Evolutionary conservation across 2,888 invertebrate species (phyloP), one percentile per base, ranked within the genome.

Genomic region (Helleia helle): DNA sequence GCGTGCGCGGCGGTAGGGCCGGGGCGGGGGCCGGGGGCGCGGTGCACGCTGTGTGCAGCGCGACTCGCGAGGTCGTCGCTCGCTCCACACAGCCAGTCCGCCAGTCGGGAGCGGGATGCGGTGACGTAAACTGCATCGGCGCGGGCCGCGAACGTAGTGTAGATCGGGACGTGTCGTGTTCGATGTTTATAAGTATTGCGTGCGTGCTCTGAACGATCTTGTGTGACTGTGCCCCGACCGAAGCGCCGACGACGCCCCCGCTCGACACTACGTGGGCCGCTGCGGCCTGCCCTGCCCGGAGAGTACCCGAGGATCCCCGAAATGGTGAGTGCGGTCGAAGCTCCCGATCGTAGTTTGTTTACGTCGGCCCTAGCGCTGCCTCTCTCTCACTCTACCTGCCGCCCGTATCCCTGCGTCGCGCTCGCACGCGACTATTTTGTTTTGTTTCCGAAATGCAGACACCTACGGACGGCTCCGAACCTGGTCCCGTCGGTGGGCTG

Each of bases 41-140:
- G 74, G 69, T 79, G 77, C 79, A 77, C 76, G 76, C 70, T 79
- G n/a, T n/a, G n/a, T n/a, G 83, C 80, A 79, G 75, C 79, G 75
- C 79, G n/a, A n/a, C n/a, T n/a, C n/a, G n/a, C n/a, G 80, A 80
- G 81, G 80, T 80, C 81, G 81, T 79, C 81, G 80, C 66, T 79
- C 81, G 80, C 66, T 64, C 71, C 70, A 70, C 73, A 62, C 52
- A 52, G 58, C 65, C 30, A 66, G 51, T 58, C 59, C 49, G 76
- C 66, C 80, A 84, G 83, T 83, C 80, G 76, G 81, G 81, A 83
- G 80, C 83, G 83, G 83, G 83, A 84, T 84, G 83, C 83, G 83
- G 84, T 83, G 84, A 81, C 83, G 85, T 81, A 79, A 73, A 74
- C 75, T 83, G 84, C 84, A 84, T 70, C 77, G 83, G 81, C 81